Evolutionary conservation across 2,888 invertebrate genomes (phyloP).

Genomic region (Cosmia trapezina): DNA sequence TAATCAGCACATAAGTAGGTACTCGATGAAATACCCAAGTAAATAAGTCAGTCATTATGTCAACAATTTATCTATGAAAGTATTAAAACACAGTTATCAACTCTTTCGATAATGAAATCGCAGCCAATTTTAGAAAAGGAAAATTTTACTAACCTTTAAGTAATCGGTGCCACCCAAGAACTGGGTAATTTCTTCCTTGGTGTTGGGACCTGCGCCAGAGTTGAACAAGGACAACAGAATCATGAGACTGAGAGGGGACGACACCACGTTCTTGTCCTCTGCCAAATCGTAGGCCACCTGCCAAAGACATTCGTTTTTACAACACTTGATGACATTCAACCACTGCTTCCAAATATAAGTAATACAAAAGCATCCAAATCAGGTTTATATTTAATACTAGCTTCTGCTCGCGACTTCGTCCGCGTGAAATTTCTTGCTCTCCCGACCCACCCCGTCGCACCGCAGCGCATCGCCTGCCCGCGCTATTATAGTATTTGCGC

Average conservation of each 20-base stretch:
- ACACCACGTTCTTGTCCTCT: slow-evolving; percentile 73
- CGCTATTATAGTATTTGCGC: no score
- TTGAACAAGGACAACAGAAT: slow-evolving; percentile 72
- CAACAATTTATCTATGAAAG: background rate
- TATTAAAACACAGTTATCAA: background rate
- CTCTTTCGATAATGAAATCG: slow-evolving; percentile 6
- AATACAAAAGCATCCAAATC: slow-evolving; percentile 18
- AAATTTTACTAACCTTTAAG: slow-evolving; percentile 61
- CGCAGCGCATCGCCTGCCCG: no score
- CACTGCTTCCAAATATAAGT: slow-evolving; percentile 33
- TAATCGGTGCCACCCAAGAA: slow-evolving; percentile 68
- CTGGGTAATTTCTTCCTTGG: slow-evolving; percentile 66
- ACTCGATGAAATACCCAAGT: background rate
- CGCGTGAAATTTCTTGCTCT: no score
- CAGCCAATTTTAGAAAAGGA: background rate
- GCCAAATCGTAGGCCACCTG: slow-evolving; percentile 71
- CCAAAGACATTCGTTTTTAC: background rate
- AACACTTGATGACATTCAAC: slow-evolving; percentile 13
- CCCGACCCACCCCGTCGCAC: no score
- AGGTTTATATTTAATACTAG: background rate
- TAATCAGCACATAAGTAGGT: slow-evolving; percentile 13
- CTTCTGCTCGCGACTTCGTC: no score
- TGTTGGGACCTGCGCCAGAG: slow-evolving; percentile 63
- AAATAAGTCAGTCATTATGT: slow-evolving; percentile 32
- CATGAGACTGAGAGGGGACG: slow-evolving; percentile 75